Conservation (phyloP, 2,113 vertebrate species). For the Ellobius talpinus region DNA sequence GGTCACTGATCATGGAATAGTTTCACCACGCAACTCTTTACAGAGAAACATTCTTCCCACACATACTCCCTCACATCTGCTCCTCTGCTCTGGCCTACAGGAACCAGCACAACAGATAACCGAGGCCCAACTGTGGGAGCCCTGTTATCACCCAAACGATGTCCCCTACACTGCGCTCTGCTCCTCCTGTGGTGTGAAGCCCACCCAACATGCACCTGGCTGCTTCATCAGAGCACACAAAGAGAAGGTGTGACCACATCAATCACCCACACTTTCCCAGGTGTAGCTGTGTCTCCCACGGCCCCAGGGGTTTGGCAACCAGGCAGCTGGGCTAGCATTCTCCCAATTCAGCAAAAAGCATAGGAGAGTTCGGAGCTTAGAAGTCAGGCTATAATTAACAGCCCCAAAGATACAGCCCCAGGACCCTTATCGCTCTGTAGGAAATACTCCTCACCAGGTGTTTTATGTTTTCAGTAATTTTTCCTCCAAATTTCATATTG, state of each 20-base stretch:
- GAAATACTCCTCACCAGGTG: not conserved
- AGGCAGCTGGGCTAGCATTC: not conserved
- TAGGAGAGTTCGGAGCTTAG: not conserved
- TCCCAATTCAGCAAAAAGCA: not conserved
- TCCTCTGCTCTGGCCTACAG: not conserved
- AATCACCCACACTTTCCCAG: conserved; percentile 21
- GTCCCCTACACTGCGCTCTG: not conserved
- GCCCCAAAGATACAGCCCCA: not conserved
- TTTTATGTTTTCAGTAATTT: not conserved
- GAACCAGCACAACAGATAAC: not conserved
- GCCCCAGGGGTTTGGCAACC: not conserved
- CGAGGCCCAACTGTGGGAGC: not conserved
- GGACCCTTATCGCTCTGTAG: not conserved
- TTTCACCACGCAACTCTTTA: not conserved
- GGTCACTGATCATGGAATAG: not conserved
- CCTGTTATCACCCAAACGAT: not conserved
- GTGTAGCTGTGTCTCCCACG: not conserved
- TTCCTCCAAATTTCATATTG: not conserved
- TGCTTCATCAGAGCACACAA: not conserved
- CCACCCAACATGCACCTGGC: not conserved
- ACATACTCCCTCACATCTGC: not conserved
- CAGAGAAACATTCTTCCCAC: not conserved
- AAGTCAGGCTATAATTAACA: not conserved
- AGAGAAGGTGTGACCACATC: not conserved
- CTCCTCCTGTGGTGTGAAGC: not conserved